phyloP scores from a whole-genome alignment of 2,113 vertebrate genomes.

The Trochalopteron elliotii region DNA sequence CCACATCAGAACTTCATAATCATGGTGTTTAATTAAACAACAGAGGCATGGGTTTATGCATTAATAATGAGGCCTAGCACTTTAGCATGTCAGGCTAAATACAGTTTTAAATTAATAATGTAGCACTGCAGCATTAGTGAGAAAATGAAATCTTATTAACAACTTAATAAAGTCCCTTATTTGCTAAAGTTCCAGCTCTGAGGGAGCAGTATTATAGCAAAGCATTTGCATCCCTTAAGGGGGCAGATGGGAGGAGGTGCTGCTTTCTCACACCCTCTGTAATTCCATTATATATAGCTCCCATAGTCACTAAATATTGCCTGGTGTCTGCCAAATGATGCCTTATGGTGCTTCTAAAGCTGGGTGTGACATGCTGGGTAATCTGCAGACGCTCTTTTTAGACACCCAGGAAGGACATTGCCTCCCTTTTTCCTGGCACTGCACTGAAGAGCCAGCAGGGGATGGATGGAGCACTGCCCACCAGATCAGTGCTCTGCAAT shows the following conservation, averaged over 20 bases:
- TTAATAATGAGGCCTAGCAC: conserved; percentile 72
- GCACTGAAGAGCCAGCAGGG: not conserved
- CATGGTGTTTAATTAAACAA: conserved; percentile 75
- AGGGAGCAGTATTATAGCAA: conserved; percentile 6
- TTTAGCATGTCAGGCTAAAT: conserved; percentile 73
- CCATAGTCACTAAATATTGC: conserved; percentile 18
- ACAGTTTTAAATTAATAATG: conserved; percentile 77
- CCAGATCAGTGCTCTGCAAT: not conserved
- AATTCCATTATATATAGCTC: conserved; percentile 48
- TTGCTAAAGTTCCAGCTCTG: conserved; percentile 58
- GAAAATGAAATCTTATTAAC: conserved; percentile 72
- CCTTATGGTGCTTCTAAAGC: conserved; percentile 52
- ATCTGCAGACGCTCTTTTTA: not conserved
- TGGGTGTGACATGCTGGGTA: conserved; percentile 21
- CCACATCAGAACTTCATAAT: conserved; percentile 73
- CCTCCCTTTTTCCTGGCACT: not conserved
- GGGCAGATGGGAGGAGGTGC: conserved; percentile 54
- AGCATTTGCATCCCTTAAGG: conserved; percentile 46
- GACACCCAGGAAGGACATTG: not conserved
- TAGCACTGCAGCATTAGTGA: conserved; percentile 37
- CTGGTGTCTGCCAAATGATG: conserved; percentile 26
- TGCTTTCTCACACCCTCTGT: conserved; percentile 26
- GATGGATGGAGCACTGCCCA: not conserved
- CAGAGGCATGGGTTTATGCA: conserved; percentile 70
- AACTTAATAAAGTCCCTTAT: conserved; percentile 69